Evolutionary conservation across 2,797 vertebrate genomes (phyloP), one percentile per base, ranked within the genome.

Genomic region (Falco rusticolus): DNA sequence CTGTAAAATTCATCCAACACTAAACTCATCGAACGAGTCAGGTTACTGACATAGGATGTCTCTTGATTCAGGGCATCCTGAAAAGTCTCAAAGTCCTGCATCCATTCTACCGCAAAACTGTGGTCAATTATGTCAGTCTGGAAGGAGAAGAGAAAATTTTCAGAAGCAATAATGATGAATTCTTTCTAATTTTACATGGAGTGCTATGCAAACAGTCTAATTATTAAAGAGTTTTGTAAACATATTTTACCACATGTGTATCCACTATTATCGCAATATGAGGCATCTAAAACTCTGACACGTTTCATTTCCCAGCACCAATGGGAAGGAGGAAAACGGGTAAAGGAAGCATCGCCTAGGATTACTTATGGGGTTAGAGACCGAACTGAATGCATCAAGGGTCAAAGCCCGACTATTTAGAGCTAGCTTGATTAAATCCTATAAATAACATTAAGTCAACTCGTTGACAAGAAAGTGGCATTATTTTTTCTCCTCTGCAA

Each of bases 51-150:
- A 0, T 99, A 99, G 2, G 99, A 99, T 1, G 99, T 99, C 95
- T 99, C 99, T 96, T 99, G 99, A 97, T 99, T 99, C 96, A 99
- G 97, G 26, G 99, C 99, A 21, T 99, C 99, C 95, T 99, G 99
- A 96, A 99, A 99, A 60, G 98, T 98, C 97, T 99, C 99, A 11
- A 99, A 99, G 97, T 99, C 99, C 93, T 99, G 98, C 99, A 99
- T 99, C 99, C 99, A 99, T 94, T 99, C 99, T 96, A 99, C 98
- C 0, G 99, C 99, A 45, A 99, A 99, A 94, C 98, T 98, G 98
- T 99, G 99, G 94, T 99, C 99, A 19, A 99, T 99, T 95, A 99
- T 99, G 96, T 99, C 99, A 0, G 99, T 99, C 99, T 99, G 97
- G 20, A 94, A 91, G 24, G 65, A 87, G 45, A 94, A 79, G 74